Percentiles rank a stretch among this genome's conserved stretches.
phyloP scores from a whole-genome alignment of 2,113 vertebrate species.

The Eretmochelys imbricata region DNA sequence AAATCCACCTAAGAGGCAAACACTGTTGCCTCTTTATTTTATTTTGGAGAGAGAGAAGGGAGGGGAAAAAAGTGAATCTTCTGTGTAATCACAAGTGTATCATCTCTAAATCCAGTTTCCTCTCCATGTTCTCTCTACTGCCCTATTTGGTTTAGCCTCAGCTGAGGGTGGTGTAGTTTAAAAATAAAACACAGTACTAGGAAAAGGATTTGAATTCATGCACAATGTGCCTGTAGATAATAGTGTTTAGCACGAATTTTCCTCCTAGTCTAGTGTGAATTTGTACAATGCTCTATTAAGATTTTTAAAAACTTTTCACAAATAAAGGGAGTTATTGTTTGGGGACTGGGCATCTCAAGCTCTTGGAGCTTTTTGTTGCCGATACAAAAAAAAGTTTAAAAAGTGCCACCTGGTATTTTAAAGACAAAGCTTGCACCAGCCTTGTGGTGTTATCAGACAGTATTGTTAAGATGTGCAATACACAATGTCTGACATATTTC shows the following conservation, averaged over 20 bases:
- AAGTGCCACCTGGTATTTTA: background rate
- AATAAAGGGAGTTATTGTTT: rapidly evolving
- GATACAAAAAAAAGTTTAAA: background rate
- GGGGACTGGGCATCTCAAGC: background rate
- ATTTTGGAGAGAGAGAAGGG: rapidly evolving
- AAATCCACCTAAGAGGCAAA: rapidly evolving
- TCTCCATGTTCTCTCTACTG: background rate
- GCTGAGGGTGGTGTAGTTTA: background rate
- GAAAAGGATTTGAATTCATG: background rate
- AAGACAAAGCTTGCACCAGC: background rate
- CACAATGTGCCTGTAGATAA: rapidly evolving
- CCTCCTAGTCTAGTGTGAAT: rapidly evolving
- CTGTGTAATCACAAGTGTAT: background rate
- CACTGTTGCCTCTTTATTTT: background rate
- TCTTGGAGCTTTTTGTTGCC: background rate
- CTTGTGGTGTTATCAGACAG: background rate
- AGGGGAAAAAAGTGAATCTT: background rate
- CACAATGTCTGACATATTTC: background rate
- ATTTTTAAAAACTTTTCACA: background rate
- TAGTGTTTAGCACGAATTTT: background rate
- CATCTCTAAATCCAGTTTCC: background rate
- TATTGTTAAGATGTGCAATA: background rate
- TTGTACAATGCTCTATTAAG: rapidly evolving
- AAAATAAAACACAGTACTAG: background rate
- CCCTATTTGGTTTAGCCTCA: background rate